Conservation (phyloP, 1,140 invertebrate species). For the Zaprionus nigranus region DNA sequence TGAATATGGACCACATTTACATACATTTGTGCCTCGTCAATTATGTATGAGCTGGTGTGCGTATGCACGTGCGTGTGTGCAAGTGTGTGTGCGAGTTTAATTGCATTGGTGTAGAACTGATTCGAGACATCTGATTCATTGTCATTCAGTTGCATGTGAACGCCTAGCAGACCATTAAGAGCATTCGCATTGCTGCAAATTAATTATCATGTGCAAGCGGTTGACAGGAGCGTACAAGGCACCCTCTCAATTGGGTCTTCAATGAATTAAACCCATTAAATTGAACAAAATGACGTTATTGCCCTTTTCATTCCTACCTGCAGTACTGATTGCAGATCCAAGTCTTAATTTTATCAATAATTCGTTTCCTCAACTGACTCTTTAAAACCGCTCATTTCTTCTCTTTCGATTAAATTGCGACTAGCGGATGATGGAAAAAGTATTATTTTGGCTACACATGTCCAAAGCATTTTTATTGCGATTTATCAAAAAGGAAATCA, state of each 20-base stretch:
- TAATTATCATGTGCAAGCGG: slow-evolving; percentile 9
- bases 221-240: neutral
- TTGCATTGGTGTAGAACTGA: slow-evolving; percentile 9
- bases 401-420: slow-evolving; percentile 2
- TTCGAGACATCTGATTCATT: slow-evolving; percentile 14
- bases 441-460: slow-evolving; percentile 38
- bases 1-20: slow-evolving; percentile 37
- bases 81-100: slow-evolving; percentile 1
- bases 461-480: slow-evolving; percentile 59
- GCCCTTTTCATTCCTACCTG: no score
- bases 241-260: neutral
- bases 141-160: neutral
- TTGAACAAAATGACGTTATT: neutral
- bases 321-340: no score
- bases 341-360: no score
- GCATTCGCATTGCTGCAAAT: slow-evolving; percentile 2
- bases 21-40: slow-evolving; percentile 31
- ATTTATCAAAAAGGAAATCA: slow-evolving; percentile 57
- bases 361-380: no score
- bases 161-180: slow-evolving; percentile 8
- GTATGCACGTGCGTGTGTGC: neutral
- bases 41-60: slow-evolving; percentile 6
- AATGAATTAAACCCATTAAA: neutral
- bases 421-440: slow-evolving; percentile 23
- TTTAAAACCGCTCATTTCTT: no score